phyloP scores from a whole-genome alignment of 2,113 vertebrate species.

The Myxocyprinus asiaticus region DNA sequence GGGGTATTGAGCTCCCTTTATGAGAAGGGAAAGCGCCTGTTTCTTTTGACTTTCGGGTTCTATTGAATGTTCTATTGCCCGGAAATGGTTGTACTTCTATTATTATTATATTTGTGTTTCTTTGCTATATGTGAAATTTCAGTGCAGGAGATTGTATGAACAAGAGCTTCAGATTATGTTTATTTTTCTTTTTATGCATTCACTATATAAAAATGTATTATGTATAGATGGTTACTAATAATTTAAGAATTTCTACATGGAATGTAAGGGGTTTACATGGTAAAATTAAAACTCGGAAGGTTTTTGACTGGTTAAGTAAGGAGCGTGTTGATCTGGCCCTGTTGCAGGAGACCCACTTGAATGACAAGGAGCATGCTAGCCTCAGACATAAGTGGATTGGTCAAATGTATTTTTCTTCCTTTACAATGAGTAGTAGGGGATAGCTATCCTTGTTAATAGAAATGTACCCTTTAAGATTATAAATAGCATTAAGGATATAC shows the following conservation, averaged over 20 bases:
- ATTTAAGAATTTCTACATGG: too few relatives aligned
- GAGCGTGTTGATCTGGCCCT: background rate
- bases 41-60: background rate
- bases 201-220: too few relatives aligned
- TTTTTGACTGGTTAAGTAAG: background rate
- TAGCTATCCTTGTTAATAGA: conserved; percentile 2
- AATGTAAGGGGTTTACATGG: too few relatives aligned
- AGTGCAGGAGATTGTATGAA: too few relatives aligned
- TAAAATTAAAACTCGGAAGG: too few relatives aligned
- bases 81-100: background rate
- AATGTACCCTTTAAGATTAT: background rate
- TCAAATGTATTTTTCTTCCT: conserved; percentile 9
- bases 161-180: too few relatives aligned
- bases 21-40: background rate
- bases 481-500: background rate
- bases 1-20: background rate
- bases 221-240: too few relatives aligned
- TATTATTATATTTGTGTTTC: too few relatives aligned
- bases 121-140: background rate
- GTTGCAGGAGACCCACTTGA: conserved; percentile 15
- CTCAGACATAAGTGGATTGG: conserved; percentile 10
- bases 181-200: too few relatives aligned
- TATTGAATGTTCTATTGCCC: background rate
- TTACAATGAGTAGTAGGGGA: conserved; percentile 4
- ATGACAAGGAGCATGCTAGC: background rate